These are phyloP conservation scores for Hormaphis cornu DNA, from an alignment of 1,140 invertebrate species.

Conservation along the genomic window DNA sequence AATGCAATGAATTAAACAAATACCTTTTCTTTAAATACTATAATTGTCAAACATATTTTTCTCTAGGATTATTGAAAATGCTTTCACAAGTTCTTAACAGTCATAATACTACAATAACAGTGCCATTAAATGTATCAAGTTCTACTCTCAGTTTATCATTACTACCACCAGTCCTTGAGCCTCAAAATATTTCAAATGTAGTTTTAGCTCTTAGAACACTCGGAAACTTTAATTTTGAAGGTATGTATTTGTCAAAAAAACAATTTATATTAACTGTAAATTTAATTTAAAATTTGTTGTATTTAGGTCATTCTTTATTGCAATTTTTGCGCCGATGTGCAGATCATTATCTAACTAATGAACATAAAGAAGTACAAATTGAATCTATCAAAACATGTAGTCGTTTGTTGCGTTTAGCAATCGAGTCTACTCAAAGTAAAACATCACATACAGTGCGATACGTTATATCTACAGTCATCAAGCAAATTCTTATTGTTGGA, in stretches of 20 bases:
- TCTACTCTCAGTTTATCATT: neutral
- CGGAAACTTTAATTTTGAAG: slow-evolving; percentile 92
- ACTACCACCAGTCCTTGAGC: slow-evolving; percentile 41
- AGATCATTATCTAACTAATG: slow-evolving; percentile 84
- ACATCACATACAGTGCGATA: slow-evolving; percentile 70
- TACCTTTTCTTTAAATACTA: neutral
- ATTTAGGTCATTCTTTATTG: slow-evolving; percentile 70
- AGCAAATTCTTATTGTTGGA: slow-evolving; percentile 83
- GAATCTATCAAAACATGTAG: slow-evolving; percentile 92
- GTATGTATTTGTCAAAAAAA: slow-evolving; percentile 39
- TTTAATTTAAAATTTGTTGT: slow-evolving; percentile 38
- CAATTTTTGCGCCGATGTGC: slow-evolving; percentile 88
- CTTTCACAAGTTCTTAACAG: slow-evolving; percentile 73
- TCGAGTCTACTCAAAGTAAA: slow-evolving; percentile 46
- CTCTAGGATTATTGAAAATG: slow-evolving; percentile 53
- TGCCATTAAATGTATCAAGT: slow-evolving; percentile 9
- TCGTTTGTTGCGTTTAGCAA: slow-evolving; percentile 70
- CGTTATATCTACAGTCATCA: slow-evolving; percentile 80
- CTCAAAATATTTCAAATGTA: slow-evolving; percentile 66
- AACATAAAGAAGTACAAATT: slow-evolving; percentile 81
- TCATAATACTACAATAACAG: slow-evolving; percentile 39
- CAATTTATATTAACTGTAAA: neutral
- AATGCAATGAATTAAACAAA: slow-evolving; percentile 59
- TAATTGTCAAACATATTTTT: slow-evolving; percentile 42
- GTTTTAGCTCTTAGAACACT: slow-evolving; percentile 88